Evolutionary conservation across 64 coral and sea anemone species (phyloP).

Genomic region (Actinia equina): DNA sequence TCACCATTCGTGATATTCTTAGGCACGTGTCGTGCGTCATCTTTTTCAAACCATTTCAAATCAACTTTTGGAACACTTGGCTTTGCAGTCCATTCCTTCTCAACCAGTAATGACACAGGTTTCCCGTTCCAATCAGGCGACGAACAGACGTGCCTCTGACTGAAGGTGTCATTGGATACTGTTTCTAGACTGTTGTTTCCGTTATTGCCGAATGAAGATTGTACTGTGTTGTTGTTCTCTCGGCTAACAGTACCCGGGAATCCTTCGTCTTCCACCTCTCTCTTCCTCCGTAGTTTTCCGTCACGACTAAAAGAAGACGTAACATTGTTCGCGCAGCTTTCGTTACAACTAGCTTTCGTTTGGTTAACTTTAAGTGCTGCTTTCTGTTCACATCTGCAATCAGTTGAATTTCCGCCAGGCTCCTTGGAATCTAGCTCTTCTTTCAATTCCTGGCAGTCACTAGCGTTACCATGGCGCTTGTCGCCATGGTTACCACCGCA

Average conservation of each 20-base stretch:
- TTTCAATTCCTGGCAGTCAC: background rate
- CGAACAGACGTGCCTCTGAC: background rate
- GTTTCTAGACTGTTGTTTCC: background rate
- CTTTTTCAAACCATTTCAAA: background rate
- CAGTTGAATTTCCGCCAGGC: background rate
- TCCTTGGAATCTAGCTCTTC: background rate
- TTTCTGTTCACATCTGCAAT: background rate
- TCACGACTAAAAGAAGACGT: background rate
- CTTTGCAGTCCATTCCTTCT: background rate
- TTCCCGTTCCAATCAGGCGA: background rate
- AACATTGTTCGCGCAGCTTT: background rate
- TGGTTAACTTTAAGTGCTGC: background rate
- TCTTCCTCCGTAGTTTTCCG: background rate
- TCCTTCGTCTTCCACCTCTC: background rate
- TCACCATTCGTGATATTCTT: background rate
- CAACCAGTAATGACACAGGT: background rate
- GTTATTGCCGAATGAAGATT: background rate
- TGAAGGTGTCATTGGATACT: background rate
- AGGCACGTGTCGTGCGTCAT: background rate
- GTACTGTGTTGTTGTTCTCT: background rate
- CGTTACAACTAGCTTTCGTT: background rate
- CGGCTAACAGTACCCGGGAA: background rate
- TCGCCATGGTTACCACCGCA: background rate
- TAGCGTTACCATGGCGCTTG: background rate
- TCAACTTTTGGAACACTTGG: background rate